Percentiles rank a stretch among this genome's conserved stretches.
phyloP scores from a whole-genome alignment of 2,888 invertebrate genomes.

The Yponomeuta sedellus region DNA sequence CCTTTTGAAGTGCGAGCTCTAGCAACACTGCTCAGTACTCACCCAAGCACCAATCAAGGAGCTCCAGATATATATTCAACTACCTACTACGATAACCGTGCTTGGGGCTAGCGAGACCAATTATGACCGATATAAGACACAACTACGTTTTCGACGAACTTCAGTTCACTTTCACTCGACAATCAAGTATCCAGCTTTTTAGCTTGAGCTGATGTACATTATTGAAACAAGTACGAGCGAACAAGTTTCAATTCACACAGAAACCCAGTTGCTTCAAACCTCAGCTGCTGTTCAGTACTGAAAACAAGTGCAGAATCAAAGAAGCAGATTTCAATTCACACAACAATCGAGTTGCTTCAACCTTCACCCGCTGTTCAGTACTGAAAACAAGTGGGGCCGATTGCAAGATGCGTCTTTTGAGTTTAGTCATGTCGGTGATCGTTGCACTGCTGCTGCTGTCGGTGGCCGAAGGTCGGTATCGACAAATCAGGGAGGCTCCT shows the following conservation, averaged over 20 bases:
- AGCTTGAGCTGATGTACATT: too few relatives aligned
- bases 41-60: slow-evolving; percentile 32
- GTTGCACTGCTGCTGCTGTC: slow-evolving; percentile 34
- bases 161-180: neutral
- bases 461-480: slow-evolving; percentile 34
- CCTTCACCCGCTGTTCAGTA: neutral
- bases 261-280: neutral
- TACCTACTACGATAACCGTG: neutral
- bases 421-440: slow-evolving; percentile 39
- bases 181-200: too few relatives aligned
- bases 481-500: slow-evolving; percentile 15
- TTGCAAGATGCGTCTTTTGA: slow-evolving; percentile 52
- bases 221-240: too few relatives aligned
- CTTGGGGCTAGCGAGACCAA: neutral
- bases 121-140: neutral
- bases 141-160: neutral
- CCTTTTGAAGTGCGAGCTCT: slow-evolving; percentile 32
- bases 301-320: too few relatives aligned
- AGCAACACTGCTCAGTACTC: slow-evolving; percentile 52
- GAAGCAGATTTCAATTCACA: too few relatives aligned
- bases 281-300: too few relatives aligned
- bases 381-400: slow-evolving; percentile 19
- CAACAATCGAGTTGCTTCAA: neutral
- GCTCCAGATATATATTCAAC: neutral
- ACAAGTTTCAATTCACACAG: too few relatives aligned